These are phyloP conservation scores for Aricia artaxerxes DNA, from an alignment of 2,888 invertebrate genomes.

Conservation along the genomic window DNA sequence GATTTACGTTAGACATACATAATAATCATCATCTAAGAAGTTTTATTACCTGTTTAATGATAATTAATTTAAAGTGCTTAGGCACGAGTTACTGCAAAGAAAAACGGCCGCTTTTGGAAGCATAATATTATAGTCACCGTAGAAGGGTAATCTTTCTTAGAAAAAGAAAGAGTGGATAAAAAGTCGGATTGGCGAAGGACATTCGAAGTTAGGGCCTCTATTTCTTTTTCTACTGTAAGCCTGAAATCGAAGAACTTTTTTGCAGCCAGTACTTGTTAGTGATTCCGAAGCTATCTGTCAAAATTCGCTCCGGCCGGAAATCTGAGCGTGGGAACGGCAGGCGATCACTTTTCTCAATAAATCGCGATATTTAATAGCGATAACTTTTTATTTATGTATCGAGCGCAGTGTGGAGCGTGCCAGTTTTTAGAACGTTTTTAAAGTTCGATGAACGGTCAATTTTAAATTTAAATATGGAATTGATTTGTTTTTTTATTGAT, in stretches of 20 bases:
- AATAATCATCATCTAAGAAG: neutral
- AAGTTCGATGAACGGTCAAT: neutral
- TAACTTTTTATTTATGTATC: slow-evolving; percentile 44
- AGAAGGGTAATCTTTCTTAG: neutral
- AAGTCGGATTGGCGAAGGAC: neutral
- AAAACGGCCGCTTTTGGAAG: no score
- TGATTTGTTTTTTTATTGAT: neutral
- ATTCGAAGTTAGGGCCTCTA: no score
- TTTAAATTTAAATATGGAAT: neutral
- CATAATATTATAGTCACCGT: neutral
- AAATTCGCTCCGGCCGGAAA: slow-evolving; percentile 79
- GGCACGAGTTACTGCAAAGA: neutral
- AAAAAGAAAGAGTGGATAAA: neutral
- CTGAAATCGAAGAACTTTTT: slow-evolving; percentile 37
- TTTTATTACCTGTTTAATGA: neutral
- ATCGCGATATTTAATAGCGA: slow-evolving; percentile 60
- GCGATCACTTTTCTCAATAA: slow-evolving; percentile 75
- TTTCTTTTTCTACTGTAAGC: no score
- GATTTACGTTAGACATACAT: neutral
- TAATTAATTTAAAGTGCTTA: neutral
- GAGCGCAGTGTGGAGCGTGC: slow-evolving; percentile 24
- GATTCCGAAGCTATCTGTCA: slow-evolving; percentile 75
- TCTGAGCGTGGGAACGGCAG: slow-evolving; percentile 70
- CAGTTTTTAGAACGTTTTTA: slow-evolving; percentile 10
- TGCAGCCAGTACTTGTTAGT: slow-evolving; percentile 66